Evolutionary conservation across 1,140 invertebrate species (phyloP), one percentile per base, ranked within the genome.

Genomic region (Heliothis subflexa): DNA sequence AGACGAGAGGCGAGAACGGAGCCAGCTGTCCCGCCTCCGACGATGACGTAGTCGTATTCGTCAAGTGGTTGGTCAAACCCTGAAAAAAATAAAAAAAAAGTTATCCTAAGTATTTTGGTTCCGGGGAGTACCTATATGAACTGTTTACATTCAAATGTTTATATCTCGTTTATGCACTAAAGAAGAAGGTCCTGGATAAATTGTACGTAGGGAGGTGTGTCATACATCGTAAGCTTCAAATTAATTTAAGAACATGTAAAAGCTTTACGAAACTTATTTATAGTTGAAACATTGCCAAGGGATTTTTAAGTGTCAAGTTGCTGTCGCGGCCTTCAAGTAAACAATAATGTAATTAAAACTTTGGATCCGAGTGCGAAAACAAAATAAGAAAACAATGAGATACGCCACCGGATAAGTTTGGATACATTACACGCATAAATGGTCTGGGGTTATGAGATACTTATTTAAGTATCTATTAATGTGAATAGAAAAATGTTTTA

Each of bases 21-120:
- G 0, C 98, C 98, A 0, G 98, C 97, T 5, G 97, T 97, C 2
- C 97, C 98, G 9, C 96, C 98, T 2, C 98, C 98, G 12, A 99
- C 96, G 71, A 98, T 96, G 76, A 98, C 95, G 81, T 98, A 98
- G 87, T 98, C 97, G 88, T 98, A 98, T 87, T 97, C 93, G n/a
- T 91, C 85, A 13, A 90, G 77, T 0, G 87, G 84, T 33, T 82
- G 70, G 45, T 61, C 80, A 70, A 86, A 89, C 47, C 87, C 87
- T 91, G 79, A 62, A 90, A 87, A 18, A n/a, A 25, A 10, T 14
- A 21, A 0, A 28, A 54, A 28, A 28, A 55, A 11, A 33, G 1
- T 11, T 40, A 3, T 33, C 5, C 1, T 3, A 16, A 54, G 14
- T 14, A 5, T 54, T 54, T 54, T 16, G 14, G 16, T 16, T 16